Evolutionary conservation across 2,797 vertebrate genomes (phyloP), one percentile per base, ranked within the genome.

Genomic region (Rallus crepitans): DNA sequence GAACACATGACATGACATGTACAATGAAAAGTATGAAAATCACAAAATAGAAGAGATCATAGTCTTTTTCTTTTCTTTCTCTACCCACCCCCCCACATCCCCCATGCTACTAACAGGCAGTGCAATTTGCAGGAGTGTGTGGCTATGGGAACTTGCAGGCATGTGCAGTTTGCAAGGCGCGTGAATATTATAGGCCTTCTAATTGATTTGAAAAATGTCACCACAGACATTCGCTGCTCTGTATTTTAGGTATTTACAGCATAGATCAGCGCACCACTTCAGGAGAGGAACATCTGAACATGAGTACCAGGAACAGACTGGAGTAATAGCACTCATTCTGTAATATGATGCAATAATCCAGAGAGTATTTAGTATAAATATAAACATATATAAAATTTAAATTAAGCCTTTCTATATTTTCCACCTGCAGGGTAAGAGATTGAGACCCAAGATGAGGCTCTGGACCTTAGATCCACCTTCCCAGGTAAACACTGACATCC

Each of bases 141-240:
- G 3, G 39, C 28, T 73, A 33, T 0, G 0, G 48, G 57, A 63
- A 24, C 7, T 18, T 42, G 18, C 79, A 78, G 56, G 31, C 9
- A 0, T 27, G 21, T 47, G 48, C 55, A 25, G 30, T 70, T 79
- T 82, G 60, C 31, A 45, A 87, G 64, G 56, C 42, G 79, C 52
- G 5, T 0, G 0, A 80, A 53, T 70, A 71, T 80, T 77, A 31
- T 63, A 64, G 48, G 42, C 35, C 47, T 80, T 85, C 82, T 89
- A 85, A 81, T 30, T 77, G 68, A 56, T 71, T 45, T 47, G 68
- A 82, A 40, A 91, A 73, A 25, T 14, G 25, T 66, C 84, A 70
- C 31, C 56, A 73, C 53, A 73, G 59, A 66, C 13, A 12, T 85
- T 80, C 66, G 85, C 71, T 87, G 30, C 30, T 71, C 47, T 70